Evolutionary conservation across 2,797 vertebrate species (phyloP), one percentile per base, ranked within the genome.

Genomic region (Poecilia picta): DNA sequence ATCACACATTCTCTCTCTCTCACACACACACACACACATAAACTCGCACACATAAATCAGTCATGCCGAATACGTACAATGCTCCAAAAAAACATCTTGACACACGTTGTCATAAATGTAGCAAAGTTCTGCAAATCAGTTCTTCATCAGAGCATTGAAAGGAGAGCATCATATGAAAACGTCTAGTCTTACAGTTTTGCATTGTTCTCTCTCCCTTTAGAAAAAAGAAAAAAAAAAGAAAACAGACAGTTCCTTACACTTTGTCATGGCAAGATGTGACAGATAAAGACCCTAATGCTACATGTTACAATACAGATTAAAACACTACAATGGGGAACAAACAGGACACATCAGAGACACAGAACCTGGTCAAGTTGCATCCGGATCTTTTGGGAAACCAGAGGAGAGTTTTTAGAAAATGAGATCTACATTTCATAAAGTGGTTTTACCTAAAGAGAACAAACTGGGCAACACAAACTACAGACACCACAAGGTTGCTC

Each of bases 151-250:
- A 85, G 86, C 28, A 62, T 82, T 79, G 87, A 86, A 90, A 90
- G 68, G 64, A 90, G 89, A 93, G 85, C 85, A 83, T 90, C 81
- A 89, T 90, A 93, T 87, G 84, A 93, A 93, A 93, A 93, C 84
- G 85, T 76, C 80, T 80, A 90, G 78, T 85, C 55, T 85, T 85
- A 89, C 74, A 86, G 81, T 87, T 88, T 84, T 57, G 68, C n/a
- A 73, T 80, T 78, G 73, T 75, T 90, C 72, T 86, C 36, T 75
- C 39, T 74, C 75, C 46, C 59, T 64, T 82, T 23, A 68, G 2
- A 84, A 87, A 89, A 86, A 82, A 84, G n/a, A n/a, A 70, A 62
- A 16, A 81, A 84, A 1, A 8, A 15, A 62, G 5, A 90, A 62
- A 16, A 89, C 86, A 75, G 81, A 88, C 68, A 85, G 71, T 81